Evolutionary conservation across 2,797 vertebrate species (phyloP).

Genomic region (Myotis findleyi): DNA sequence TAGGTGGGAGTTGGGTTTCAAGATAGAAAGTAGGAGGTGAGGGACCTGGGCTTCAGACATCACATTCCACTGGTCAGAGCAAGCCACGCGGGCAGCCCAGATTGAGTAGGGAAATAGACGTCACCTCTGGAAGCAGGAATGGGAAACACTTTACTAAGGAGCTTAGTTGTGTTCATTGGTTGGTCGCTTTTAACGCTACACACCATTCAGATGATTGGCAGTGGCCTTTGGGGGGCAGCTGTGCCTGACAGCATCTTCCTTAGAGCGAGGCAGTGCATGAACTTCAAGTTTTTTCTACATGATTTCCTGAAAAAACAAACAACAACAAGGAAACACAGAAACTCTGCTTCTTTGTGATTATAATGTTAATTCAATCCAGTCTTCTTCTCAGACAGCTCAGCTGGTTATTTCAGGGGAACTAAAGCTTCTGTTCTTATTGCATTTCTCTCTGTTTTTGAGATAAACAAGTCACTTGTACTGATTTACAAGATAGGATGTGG

Average conservation of each 20-base stretch:
- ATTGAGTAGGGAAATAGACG: neutral
- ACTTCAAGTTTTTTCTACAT: neutral
- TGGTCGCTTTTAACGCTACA: neutral
- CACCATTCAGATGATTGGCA: neutral
- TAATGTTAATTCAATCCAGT: neutral
- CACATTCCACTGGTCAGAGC: neutral
- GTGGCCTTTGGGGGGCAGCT: neutral
- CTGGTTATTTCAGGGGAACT: neutral
- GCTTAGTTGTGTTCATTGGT: rapidly evolving
- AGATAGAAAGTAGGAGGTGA: neutral
- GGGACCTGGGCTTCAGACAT: neutral
- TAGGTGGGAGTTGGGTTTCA: neutral
- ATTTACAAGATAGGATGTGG: neutral
- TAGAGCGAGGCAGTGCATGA: neutral
- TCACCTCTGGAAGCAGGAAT: neutral
- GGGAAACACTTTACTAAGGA: neutral
- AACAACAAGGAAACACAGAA: neutral
- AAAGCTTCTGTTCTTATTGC: neutral
- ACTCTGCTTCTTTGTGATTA: constrained; percentile 3
- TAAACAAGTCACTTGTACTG: neutral
- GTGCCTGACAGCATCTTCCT: neutral
- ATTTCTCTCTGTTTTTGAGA: neutral
- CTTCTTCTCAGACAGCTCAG: neutral
- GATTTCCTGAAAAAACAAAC: neutral
- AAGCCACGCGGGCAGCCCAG: rapidly evolving